Evolutionary conservation across 2,797 vertebrate genomes (phyloP).

Genomic region (Hyperoplus immaculatus): DNA sequence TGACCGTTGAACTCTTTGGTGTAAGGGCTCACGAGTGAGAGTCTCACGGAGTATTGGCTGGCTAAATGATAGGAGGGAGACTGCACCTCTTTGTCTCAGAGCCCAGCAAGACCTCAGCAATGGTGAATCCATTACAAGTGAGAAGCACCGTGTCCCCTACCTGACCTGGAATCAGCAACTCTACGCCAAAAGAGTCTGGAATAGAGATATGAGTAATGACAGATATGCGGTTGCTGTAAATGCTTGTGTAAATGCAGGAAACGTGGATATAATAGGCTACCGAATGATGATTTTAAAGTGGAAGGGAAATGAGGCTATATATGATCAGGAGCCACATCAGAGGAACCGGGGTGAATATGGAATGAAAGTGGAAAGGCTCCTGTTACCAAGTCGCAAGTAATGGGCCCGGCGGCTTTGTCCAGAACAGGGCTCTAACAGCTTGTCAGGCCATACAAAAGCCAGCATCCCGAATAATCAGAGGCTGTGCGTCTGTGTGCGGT

Average conservation of each 20-base stretch:
- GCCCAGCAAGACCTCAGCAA: constrained; percentile 71
- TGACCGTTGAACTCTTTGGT: constrained; percentile 72
- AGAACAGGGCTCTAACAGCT: constrained; percentile 66
- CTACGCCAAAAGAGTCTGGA: constrained; percentile 75
- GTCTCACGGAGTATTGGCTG: constrained; percentile 67
- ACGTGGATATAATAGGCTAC: constrained; percentile 70
- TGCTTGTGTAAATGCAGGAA: constrained; percentile 74
- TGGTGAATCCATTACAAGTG: constrained; percentile 83
- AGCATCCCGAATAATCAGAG: constrained; percentile 67
- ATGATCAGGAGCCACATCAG: constrained; percentile 71
- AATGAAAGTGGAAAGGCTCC: constrained; percentile 63
- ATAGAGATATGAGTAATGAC: constrained; percentile 76
- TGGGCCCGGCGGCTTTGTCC: constrained; percentile 54
- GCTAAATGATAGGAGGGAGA: constrained; percentile 61
- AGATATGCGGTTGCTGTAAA: constrained; percentile 74
- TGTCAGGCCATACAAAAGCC: constrained; percentile 66
- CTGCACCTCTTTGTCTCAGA: constrained; percentile 74
- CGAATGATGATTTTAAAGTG: constrained; percentile 75
- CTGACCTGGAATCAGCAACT: constrained; percentile 77
- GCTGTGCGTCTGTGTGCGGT: constrained; percentile 50
- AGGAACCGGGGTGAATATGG: constrained; percentile 57
- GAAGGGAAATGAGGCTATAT: constrained; percentile 59
- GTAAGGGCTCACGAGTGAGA: constrained; percentile 55
- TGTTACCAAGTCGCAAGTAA: constrained; percentile 70
- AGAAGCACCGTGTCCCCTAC: constrained; percentile 73